Base-by-base conservation (phyloP, 2,797 vertebrate genomes). In the Oryzias sinensis region DNA sequence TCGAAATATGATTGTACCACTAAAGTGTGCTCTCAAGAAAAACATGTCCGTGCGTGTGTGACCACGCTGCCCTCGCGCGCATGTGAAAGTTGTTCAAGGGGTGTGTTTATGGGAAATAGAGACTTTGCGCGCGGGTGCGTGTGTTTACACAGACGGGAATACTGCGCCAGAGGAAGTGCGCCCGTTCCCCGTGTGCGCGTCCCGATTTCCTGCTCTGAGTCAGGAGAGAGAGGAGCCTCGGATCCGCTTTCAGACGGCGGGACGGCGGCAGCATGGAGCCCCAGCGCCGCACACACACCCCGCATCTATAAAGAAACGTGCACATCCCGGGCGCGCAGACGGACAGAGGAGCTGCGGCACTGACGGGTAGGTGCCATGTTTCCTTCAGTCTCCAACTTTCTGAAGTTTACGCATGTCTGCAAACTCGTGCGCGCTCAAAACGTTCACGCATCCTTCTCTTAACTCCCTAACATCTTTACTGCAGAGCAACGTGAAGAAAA, bases 91-190 rank as follows among this genome's bases (percentile, higher is more conserved):
- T 43, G 61, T 73, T 51, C 17, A 33, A 66, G 53, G 68, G 62
- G 68, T 43, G 74, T 83, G 71, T 77, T 70, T 78, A 71, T 77
- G 68, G 43, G 67, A 80, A 65, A 65, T 56, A 56, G 44, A 63
- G 51, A 56, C 53, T 62, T 53, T 62, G 75, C 47, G 70, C 49
- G 89, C 84, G 91, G 76, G 89, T 89, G 90, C 89, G 92, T 81
- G 93, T 95, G 93, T 95, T 94, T 94, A 94, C 93, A 95, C 94
- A 95, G 95, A 95, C 94, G 92, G 95, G 96, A 97, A 96, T 95
- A 94, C 94, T 93, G 94, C 93, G 93, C 94, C 92, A 95, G 93
- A 97, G 96, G 96, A 98, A 98, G 96, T 97, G 95, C 96, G 95
- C 96, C 93, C 94, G 94, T 94, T 94, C 93, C 91, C 93, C 94